phyloP scores from a whole-genome alignment of 2,113 vertebrate genomes.

The Tenebrosternarchus preto region DNA sequence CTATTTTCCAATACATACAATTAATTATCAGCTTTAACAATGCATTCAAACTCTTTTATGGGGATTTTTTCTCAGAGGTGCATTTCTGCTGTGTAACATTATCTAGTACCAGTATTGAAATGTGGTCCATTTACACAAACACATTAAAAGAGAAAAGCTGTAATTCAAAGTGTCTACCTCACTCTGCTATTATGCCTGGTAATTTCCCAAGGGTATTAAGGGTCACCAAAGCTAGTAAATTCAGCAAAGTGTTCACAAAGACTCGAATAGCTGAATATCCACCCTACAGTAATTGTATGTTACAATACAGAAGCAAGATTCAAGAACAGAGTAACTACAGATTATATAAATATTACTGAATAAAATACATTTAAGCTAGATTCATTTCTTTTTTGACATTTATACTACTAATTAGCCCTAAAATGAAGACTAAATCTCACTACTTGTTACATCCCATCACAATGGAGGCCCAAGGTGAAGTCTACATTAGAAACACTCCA shows the following conservation, averaged over 20 bases:
- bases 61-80: background rate
- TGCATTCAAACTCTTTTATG: background rate
- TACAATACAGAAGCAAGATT: background rate
- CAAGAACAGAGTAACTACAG: background rate
- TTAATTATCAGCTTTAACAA: background rate
- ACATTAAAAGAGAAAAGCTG: slow-evolving; percentile 17
- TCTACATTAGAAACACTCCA: background rate
- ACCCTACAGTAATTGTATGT: background rate
- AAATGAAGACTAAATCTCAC: background rate
- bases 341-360: background rate
- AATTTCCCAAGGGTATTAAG: background rate
- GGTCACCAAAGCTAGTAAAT: slow-evolving; percentile 21
- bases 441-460: background rate
- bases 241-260: slow-evolving; percentile 1
- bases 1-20: background rate
- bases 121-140: background rate
- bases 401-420: background rate
- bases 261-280: background rate
- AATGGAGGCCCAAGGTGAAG: background rate
- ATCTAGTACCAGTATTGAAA: background rate
- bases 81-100: background rate
- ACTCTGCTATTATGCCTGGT: slow-evolving; percentile 28
- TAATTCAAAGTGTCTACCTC: slow-evolving; percentile 40
- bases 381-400: background rate
- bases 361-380: background rate